Evolutionary conservation across 2,113 vertebrate species (phyloP), one percentile per base, ranked within the genome.

Genomic region (Budorcas taxicolor): DNA sequence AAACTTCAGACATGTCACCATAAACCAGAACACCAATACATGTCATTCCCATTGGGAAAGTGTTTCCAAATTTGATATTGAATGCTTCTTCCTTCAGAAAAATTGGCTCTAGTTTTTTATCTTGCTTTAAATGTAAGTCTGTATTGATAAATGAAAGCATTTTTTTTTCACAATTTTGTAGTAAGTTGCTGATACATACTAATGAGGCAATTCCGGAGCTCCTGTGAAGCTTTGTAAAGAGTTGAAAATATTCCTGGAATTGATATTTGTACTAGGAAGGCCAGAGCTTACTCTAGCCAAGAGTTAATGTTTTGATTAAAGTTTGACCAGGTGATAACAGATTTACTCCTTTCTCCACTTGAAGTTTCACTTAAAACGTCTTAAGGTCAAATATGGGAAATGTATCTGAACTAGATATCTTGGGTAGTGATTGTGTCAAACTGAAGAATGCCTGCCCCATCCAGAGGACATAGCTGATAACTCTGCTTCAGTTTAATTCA

Each of bases 21-120:
- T 74, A 86, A 91, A 78, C 21, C 36, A 81, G 40, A 96, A 13
- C 29, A 58, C 53, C 60, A 86, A 55, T 95, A 57, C 21, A 53
- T 80, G 31, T 74, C 86, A 93, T 5, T n/a, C 27, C 33, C 60
- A 40, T 47, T 78, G 21, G 9, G 45, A 74, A 83, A 74, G 31
- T 23, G 19, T 71, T 71, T 71, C 67, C n/a, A 40, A 36, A 36
- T 71, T 71, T 76, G 11, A 13, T 64, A 50, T 47, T 64, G 52
- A 82, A 10, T 60, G 33, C 90, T 91, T 96, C 40, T 95, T 97
- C 45, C 40, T 93, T 93, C 43, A 71, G 47, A 95, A 62, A 91
- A 83, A 89, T 96, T 76, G 47, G 76, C 43, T 96, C 0, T 90
- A 11, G 71, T 17, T 92, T 87, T 96, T 86, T 15, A 93, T 93